These are phyloP conservation scores for Oligia latruncula DNA, from an alignment of 2,888 invertebrate genomes.

Conservation along the genomic window DNA sequence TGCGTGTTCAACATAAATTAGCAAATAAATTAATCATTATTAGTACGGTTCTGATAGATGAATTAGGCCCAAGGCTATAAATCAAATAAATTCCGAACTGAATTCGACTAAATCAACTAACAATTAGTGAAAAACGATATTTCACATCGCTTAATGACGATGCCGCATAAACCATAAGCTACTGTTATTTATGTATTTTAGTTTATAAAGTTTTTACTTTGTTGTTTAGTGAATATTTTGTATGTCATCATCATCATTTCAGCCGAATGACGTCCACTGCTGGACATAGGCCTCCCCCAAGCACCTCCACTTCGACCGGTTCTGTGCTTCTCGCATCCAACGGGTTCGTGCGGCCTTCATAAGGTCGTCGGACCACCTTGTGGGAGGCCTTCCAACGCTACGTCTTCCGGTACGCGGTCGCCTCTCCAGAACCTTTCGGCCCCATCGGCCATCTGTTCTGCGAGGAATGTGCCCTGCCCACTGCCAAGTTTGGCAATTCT, in stretches of 20 bases:
- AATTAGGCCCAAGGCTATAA: constrained; percentile 43
- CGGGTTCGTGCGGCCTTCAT: no score
- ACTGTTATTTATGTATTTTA: constrained; percentile 5
- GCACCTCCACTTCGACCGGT: no score
- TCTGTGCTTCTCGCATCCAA: no score
- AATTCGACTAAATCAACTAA: constrained; percentile 31
- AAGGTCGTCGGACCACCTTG: no score
- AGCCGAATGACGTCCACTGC: no score
- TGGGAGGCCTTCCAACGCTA: no score
- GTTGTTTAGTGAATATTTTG: not conserved
- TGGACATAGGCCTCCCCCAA: no score
- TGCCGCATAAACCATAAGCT: not conserved
- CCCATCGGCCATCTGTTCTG: no score
- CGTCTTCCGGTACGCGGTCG: no score
- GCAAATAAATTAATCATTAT: constrained; percentile 42
- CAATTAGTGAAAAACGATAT: constrained; percentile 31
- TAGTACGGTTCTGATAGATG: constrained; percentile 24
- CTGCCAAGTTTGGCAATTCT: no score
- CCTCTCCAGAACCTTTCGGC: no score
- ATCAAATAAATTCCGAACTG: constrained; percentile 49
- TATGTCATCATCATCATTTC: not conserved
- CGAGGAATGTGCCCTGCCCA: no score
- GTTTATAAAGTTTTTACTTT: not conserved
- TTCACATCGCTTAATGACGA: constrained; percentile 27
- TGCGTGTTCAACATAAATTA: constrained; percentile 38